Base-by-base conservation (phyloP, 1,140 invertebrate species). In the Drosophila bocki region DNA sequence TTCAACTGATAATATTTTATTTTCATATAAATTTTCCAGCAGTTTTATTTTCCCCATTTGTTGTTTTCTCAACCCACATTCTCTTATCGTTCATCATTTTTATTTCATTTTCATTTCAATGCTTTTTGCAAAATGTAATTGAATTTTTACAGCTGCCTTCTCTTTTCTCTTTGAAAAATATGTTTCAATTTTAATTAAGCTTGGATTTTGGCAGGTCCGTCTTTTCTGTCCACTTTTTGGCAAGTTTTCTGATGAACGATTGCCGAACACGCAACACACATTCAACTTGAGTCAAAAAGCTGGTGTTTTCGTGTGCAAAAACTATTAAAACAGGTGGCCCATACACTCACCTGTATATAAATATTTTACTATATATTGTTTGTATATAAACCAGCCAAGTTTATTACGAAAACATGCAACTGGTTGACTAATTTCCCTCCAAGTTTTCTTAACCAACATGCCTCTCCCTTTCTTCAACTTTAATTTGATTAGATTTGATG, bases 241-340 rank as follows among this genome's bases (percentile, higher is more conserved):
- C 77, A 48, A 75, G 29, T 70, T 54, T 63, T 63, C 53, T 83
- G 80, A 88, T 75, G 65, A 84, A 87, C 68, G 68, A 72, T 71
- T 44, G 35, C 41, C 17, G 41, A 75, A 51, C 84, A 87, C 84
- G 84, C 84, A 80, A 56, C 51, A 7, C 17, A 19, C 26, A 29
- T 29, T 29, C 26, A 37, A 83, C 86, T 62, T 62, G 76, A 79
- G 84, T 82, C 83, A 68, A 87, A 82, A 86, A 82, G 79, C 53
- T 63, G 64, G 19, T 6, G 32, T 41, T 83, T 67, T 42, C 77
- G 84, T 87, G 84, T 83, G 72, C 61, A 51, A 60, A 70, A 74
- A 71, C 84, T 70, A 87, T 87, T 88, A 87, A 88, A 88, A 87
- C 84, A 87, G 84, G 84, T 87, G 84, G 84, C 44, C 77, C 70